A percentile compares a stretch with the other conserved stretches of the same genome.
These are phyloP conservation scores for Scleropages formosus DNA, from an alignment of 2,797 vertebrate genomes.

Conservation along the genomic window DNA sequence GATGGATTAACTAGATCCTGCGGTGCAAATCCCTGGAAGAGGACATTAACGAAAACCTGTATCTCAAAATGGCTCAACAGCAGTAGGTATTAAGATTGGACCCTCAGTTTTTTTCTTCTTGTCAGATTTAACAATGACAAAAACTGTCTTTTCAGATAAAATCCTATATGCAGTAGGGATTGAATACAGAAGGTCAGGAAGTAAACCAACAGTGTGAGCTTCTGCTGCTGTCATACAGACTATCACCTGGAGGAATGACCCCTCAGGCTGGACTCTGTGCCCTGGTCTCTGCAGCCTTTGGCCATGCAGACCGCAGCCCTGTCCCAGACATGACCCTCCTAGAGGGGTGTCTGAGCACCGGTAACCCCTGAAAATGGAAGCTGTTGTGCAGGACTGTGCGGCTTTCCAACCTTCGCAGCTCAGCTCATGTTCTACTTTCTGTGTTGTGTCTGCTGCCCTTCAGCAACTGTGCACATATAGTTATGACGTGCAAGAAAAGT, in stretches of 20 bases:
- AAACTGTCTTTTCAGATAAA: background rate
- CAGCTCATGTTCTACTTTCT: background rate
- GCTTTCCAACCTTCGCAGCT: no score
- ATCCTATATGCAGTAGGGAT: background rate
- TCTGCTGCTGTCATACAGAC: constrained; percentile 7
- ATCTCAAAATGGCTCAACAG: background rate
- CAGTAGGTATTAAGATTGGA: no score
- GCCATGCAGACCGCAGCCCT: constrained; percentile 18
- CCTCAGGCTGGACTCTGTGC: background rate
- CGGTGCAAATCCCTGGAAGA: background rate
- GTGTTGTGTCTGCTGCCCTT: background rate
- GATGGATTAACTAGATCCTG: background rate
- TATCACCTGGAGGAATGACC: constrained; percentile 13
- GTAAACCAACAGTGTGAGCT: constrained; percentile 2
- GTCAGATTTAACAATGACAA: background rate
- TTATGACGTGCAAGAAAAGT: constrained; percentile 1
- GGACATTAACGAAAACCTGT: background rate
- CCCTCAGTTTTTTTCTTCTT: no score
- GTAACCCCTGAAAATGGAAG: background rate
- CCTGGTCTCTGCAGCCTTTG: background rate
- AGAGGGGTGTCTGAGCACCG: constrained; percentile 8
- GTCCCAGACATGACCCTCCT: background rate
- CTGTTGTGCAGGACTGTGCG: background rate
- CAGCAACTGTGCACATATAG: background rate
- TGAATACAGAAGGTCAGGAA: constrained; percentile 10